Percentiles rank a stretch among this genome's conserved stretches.
Evolutionary conservation across 30 jellyfish, hydroid and myxozoan genomes (phyloP).

Genomic region (Mastigias papua): DNA sequence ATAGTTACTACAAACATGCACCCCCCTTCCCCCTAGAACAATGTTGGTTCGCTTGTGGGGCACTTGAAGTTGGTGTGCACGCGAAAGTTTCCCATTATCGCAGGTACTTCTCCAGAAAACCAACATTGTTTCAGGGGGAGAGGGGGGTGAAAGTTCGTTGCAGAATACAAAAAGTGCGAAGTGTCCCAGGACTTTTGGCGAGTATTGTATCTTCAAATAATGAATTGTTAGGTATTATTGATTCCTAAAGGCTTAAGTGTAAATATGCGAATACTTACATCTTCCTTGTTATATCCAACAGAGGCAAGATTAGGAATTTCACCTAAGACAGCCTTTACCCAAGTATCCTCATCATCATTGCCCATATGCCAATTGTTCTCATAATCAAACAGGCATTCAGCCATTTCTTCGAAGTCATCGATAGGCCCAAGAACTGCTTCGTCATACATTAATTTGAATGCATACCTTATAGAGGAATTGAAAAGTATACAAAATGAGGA

Average conservation of each 20-base stretch:
- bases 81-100: too few relatives aligned
- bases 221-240: too few relatives aligned
- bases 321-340: slow-evolving; percentile 72
- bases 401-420: slow-evolving; percentile 68
- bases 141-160: too few relatives aligned
- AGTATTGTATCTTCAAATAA: too few relatives aligned
- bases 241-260: background rate
- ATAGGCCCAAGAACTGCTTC: slow-evolving; percentile 84
- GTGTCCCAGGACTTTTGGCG: too few relatives aligned
- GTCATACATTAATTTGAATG: slow-evolving; percentile 87
- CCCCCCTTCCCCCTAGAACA: too few relatives aligned
- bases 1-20: too few relatives aligned
- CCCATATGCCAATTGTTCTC: slow-evolving; percentile 93
- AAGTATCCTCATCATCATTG: slow-evolving; percentile 55
- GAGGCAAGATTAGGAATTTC: slow-evolving; percentile 62
- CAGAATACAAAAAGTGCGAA: too few relatives aligned
- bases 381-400: slow-evolving; percentile 56
- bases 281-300: slow-evolving; percentile 68
- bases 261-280: slow-evolving; percentile 33
- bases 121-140: too few relatives aligned
- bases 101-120: too few relatives aligned
- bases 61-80: too few relatives aligned
- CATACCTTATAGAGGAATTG: slow-evolving; percentile 42
- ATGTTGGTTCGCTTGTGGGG: too few relatives aligned
- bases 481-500: background rate